phyloP scores from a whole-genome alignment of 2,113 vertebrate species.

The Myrmecophaga tridactyla region DNA sequence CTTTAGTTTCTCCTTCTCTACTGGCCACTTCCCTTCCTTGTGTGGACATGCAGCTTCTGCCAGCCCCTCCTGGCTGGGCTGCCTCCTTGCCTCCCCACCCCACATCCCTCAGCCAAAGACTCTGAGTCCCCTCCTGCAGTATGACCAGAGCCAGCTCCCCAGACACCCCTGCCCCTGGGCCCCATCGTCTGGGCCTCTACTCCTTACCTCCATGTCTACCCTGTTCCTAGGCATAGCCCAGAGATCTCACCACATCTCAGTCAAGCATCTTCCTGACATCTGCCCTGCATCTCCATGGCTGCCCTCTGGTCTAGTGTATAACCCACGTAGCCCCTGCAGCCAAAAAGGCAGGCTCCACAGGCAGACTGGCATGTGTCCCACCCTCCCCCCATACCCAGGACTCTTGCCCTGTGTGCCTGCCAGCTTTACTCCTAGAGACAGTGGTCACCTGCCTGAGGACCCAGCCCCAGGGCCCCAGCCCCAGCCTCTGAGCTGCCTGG shows the following conservation, averaged over 20 bases:
- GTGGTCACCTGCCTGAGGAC: neutral
- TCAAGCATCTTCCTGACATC: neutral
- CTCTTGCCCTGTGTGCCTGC: neutral
- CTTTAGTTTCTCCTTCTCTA: neutral
- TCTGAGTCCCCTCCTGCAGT: neutral
- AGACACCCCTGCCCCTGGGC: neutral
- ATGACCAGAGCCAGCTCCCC: neutral
- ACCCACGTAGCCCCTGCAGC: neutral
- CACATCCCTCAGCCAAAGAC: neutral
- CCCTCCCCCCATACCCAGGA: neutral
- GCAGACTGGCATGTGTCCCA: fast-evolving
- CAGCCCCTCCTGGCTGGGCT: neutral
- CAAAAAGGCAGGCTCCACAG: neutral
- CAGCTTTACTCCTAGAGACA: neutral
- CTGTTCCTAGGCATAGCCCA: neutral
- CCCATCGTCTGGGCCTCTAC: no score
- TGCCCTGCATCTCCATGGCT: neutral
- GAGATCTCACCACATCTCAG: neutral
- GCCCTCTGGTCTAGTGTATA: fast-evolving
- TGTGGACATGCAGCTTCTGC: neutral
- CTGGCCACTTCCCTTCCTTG: fast-evolving
- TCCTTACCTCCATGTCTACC: neutral
- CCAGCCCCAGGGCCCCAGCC: neutral
- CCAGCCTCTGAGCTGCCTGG: neutral
- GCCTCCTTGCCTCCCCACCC: neutral